These are phyloP conservation scores for Bubalus kerabau DNA, from an alignment of 2,113 vertebrate species.

Conservation along the genomic window DNA sequence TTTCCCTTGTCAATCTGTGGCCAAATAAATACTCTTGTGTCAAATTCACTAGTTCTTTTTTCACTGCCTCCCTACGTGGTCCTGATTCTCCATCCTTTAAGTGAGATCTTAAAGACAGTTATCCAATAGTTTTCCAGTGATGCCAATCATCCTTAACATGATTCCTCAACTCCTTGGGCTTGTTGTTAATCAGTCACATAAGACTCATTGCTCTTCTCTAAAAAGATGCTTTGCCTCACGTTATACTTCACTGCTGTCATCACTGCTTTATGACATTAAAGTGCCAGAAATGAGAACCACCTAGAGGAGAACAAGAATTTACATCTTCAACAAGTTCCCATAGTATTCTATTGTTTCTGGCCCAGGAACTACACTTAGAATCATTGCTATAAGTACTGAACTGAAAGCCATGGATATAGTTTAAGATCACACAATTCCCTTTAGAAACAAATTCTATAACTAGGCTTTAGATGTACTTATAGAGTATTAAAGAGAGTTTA, in stretches of 20 bases:
- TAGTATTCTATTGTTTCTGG: neutral
- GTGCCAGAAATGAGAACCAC: neutral
- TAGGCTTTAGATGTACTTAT: neutral
- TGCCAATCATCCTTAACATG: neutral
- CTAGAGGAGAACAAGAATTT: neutral
- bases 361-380: neutral
- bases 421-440: neutral
- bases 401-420: neutral
- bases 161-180: neutral
- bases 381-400: neutral
- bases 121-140: neutral
- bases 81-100: neutral
- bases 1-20: neutral
- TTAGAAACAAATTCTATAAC: neutral
- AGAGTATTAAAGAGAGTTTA: neutral
- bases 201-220: neutral
- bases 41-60: neutral
- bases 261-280: neutral
- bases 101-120: neutral
- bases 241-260: neutral
- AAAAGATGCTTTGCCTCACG: neutral
- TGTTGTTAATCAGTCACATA: neutral
- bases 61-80: neutral
- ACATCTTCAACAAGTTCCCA: neutral
- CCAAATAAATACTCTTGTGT: neutral